These are phyloP conservation scores for Trematocara variabile DNA, from an alignment of 2,113 vertebrate species.

Conservation along the genomic window DNA sequence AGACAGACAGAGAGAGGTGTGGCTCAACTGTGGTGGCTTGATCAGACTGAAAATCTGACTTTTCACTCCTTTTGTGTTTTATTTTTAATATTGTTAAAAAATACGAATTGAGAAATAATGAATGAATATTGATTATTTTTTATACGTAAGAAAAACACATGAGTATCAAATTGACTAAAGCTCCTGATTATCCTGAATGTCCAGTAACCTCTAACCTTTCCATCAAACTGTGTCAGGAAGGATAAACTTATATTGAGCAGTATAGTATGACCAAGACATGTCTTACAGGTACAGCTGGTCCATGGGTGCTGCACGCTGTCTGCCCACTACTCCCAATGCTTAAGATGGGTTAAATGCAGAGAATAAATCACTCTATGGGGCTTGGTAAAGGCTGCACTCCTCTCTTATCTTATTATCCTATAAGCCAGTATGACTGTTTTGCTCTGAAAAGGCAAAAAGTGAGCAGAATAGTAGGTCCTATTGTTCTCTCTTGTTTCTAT, in stretches of 20 bases:
- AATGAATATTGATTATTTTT: background rate
- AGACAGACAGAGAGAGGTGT: fast-evolving
- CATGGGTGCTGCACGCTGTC: background rate
- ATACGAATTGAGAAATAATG: fast-evolving
- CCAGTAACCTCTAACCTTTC: background rate
- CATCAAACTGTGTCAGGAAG: background rate
- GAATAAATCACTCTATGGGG: background rate
- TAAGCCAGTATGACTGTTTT: background rate
- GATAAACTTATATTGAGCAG: background rate
- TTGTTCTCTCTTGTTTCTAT: background rate
- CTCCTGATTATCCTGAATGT: background rate
- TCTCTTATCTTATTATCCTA: background rate
- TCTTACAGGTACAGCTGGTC: background rate
- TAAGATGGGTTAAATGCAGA: background rate
- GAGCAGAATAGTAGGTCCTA: background rate
- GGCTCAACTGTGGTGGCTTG: background rate
- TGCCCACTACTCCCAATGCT: background rate
- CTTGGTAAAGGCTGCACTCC: background rate
- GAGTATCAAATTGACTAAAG: background rate
- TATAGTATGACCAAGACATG: background rate
- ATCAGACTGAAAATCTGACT: background rate
- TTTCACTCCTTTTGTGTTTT: background rate
- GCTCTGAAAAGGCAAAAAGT: background rate
- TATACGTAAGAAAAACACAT: fast-evolving
- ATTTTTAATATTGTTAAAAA: background rate